A percentile compares a stretch with the other conserved stretches of the same genome.
Evolutionary conservation across 2,113 vertebrate species (phyloP).

Genomic region (Cynoglossus semilaevis): DNA sequence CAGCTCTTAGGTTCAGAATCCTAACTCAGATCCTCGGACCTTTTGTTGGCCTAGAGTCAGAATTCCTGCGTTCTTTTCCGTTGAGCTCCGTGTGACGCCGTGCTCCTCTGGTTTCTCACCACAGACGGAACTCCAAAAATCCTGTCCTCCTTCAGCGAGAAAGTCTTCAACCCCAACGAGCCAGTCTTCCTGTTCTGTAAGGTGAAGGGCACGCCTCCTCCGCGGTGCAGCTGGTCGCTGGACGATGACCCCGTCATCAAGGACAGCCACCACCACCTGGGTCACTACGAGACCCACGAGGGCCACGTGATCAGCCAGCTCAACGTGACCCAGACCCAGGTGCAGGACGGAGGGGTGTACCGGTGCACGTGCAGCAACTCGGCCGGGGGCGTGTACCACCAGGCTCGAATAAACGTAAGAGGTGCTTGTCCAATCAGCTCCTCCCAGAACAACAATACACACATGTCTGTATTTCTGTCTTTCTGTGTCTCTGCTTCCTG

Average conservation of each 20-base stretch:
- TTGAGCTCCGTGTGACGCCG: too few relatives aligned
- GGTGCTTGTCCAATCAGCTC: slow-evolving; percentile 99
- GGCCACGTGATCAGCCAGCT: slow-evolving; percentile 96
- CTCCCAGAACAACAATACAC: slow-evolving; percentile 86
- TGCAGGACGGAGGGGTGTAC: slow-evolving; percentile 95
- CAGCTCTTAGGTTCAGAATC: too few relatives aligned
- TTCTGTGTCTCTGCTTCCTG: slow-evolving; percentile 27
- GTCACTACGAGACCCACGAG: slow-evolving; percentile 90
- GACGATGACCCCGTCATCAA: slow-evolving; percentile 94
- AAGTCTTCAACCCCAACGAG: slow-evolving; percentile 93
- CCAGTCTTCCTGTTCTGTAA: slow-evolving; percentile 94
- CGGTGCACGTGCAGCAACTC: slow-evolving; percentile 98
- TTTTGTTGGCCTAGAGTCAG: too few relatives aligned
- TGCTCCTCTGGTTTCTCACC: not conserved
- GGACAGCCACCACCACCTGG: slow-evolving; percentile 90
- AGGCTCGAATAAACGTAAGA: slow-evolving; percentile 99
- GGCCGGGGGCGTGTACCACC: slow-evolving; percentile 96
- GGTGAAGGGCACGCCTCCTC: slow-evolving; percentile 93
- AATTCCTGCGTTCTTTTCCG: too few relatives aligned
- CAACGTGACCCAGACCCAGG: slow-evolving; percentile 94
- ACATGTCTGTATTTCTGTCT: slow-evolving; percentile 61
- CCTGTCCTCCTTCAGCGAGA: slow-evolving; percentile 95
- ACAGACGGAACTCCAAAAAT: slow-evolving; percentile 98
- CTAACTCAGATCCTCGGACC: too few relatives aligned
- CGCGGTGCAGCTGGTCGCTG: slow-evolving; percentile 90